Evolutionary conservation across 2,797 vertebrate genomes (phyloP), one percentile per base, ranked within the genome.

Genomic region (Nothura maculosa): DNA sequence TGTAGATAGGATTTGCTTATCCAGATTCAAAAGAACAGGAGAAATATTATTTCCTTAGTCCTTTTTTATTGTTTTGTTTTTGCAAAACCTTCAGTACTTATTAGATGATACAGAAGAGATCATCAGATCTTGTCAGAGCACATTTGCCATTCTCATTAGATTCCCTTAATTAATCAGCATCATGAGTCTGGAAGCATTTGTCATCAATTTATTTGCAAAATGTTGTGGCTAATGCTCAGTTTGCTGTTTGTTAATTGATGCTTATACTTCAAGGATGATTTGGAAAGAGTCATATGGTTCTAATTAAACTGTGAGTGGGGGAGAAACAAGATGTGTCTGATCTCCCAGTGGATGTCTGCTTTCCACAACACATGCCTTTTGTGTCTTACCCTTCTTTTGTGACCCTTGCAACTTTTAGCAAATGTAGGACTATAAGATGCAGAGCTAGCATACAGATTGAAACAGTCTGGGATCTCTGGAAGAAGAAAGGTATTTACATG

Each of bases 191-290:
- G 87, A 91, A 92, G 68, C 45, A 30, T 92, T 94, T 93, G 77
- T 96, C 94, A 81, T 90, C 95, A 62, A 54, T 86, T 78, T 72
- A 28, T 91, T 93, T 88, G 80, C 88, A 93, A 94, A 95, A 91
- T 92, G 70, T 93, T 83, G 66, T 87, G 62, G 47, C 81, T 95
- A 43, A 25, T 81, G 82, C 87, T 97, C 93, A 43, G 85, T 92
- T 93, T 90, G 85, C 54, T 43, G 24, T 67, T 30, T 74, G 22
- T 68, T 92, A 94, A 90, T 76, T 24, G 62, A 55, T 88, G 72
- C 89, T 63, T 88, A 4, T 30, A 38, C 85, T 91, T 55, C 4
- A 32, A 48, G 58, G 40, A 57, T 57, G 67, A 64, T 77, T 95
- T 94, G 87, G 79, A 79, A 81, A 84, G 85, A 79, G 47, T 86